A percentile compares a stretch with the other conserved stretches of the same genome.
Evolutionary conservation across 2,797 vertebrate genomes (phyloP).

Genomic region (Chaunax sp.): DNA sequence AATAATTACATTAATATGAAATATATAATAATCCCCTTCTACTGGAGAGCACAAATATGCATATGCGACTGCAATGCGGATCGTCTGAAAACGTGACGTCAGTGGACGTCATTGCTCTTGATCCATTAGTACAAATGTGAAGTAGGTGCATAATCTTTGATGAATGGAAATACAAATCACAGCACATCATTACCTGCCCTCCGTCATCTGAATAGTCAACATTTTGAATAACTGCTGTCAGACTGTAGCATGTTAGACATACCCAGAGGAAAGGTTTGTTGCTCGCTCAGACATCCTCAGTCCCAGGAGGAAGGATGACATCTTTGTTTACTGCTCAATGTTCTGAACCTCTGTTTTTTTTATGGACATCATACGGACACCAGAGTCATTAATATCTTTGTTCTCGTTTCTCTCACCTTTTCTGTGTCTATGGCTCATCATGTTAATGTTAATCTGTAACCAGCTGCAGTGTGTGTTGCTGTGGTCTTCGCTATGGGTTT

Average conservation of each 20-base stretch:
- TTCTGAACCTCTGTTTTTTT: conserved; percentile 54
- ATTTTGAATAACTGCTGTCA: conserved; percentile 66
- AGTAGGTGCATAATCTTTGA: conserved; percentile 74
- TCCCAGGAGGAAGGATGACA: conserved; percentile 70
- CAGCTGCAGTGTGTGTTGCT: conserved; percentile 23
- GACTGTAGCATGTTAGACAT: conserved; percentile 47
- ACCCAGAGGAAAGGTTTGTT: conserved; percentile 71
- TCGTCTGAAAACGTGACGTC: conserved; percentile 73
- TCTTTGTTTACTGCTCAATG: conserved; percentile 74
- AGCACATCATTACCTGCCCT: conserved; percentile 65
- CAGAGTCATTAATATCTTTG: conserved; percentile 53
- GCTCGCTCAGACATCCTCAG: conserved; percentile 59
- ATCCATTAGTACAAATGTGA: conserved; percentile 74
- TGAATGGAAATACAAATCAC: conserved; percentile 72
- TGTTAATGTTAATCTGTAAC: conserved; percentile 12
- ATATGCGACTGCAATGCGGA: conserved; percentile 78
- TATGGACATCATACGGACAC: conserved; percentile 59
- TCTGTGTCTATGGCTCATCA: conserved; percentile 29
- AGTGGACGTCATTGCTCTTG: conserved; percentile 71
- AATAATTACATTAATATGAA: conserved; percentile 46
- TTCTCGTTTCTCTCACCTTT: conserved; percentile 36
- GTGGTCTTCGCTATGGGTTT: neutral
- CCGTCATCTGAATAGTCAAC: conserved; percentile 57
- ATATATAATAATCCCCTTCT: neutral
- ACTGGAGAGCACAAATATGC: conserved; percentile 58